Evolutionary conservation across 2,113 vertebrate species (phyloP).

Genomic region (Cyanoderma ruficeps): DNA sequence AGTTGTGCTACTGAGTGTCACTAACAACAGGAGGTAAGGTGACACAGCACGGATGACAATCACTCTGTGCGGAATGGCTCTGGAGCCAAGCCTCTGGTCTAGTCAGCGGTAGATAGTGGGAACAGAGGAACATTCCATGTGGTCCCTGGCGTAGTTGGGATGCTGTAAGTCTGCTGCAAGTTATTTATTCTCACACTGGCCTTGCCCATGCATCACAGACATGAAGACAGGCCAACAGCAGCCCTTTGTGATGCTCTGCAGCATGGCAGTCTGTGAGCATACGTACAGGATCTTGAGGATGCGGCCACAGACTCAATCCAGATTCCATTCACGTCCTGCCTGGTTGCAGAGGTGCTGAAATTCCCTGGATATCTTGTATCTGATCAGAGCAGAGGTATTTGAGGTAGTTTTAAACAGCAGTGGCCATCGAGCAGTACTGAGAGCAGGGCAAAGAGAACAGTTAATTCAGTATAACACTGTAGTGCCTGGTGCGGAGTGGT

Average conservation of each 20-base stretch:
- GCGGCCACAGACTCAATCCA: not conserved
- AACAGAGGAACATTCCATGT: not conserved
- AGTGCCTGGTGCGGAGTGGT: rapidly evolving
- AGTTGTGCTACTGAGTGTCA: not conserved
- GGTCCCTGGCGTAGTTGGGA: not conserved
- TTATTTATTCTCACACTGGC: not conserved
- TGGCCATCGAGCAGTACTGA: not conserved
- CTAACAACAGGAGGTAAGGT: not conserved
- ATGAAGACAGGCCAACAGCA: not conserved
- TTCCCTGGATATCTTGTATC: not conserved
- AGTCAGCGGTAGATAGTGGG: not conserved
- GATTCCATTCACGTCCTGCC: not conserved
- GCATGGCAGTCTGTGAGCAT: not conserved
- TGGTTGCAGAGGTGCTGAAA: not conserved
- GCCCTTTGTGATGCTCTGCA: not conserved
- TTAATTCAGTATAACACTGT: not conserved
- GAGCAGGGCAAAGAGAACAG: not conserved
- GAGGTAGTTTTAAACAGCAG: not conserved
- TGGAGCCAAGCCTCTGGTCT: not conserved
- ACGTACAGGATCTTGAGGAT: not conserved
- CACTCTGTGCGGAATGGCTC: rapidly evolving
- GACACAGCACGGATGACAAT: not conserved
- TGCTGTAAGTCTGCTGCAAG: not conserved
- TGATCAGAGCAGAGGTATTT: not conserved
- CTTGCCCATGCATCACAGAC: not conserved